Evolutionary conservation across 1,140 invertebrate genomes (phyloP).

Genomic region (Centruroides sculpturatus): DNA sequence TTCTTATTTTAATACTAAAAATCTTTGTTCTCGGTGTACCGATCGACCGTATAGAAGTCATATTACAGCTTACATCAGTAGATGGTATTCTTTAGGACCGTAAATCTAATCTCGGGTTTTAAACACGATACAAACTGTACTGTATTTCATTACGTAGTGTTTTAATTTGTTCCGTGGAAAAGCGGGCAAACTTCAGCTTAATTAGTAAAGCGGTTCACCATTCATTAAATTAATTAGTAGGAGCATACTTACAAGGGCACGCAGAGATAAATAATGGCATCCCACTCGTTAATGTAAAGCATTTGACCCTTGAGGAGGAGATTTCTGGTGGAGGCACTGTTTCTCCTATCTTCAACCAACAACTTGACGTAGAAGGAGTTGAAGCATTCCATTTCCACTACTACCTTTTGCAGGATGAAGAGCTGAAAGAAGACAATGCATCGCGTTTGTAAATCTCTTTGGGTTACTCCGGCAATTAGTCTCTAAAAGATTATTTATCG

Average conservation of each 20-base stretch:
- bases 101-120: too few species aligned
- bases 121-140: too few species aligned
- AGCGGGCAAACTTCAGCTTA: neutral
- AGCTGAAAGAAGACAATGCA: constrained; percentile 33
- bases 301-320: constrained; percentile 83
- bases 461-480: too few species aligned
- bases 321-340: constrained; percentile 15
- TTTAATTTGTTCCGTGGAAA: too few species aligned
- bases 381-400: constrained; percentile 51
- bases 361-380: constrained; percentile 1
- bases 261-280: constrained; percentile 88
- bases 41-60: too few species aligned
- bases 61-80: too few species aligned
- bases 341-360: constrained; percentile 16
- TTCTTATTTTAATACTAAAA: too few species aligned
- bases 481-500: too few species aligned
- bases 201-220: neutral
- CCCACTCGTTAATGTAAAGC: constrained; percentile 96
- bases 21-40: too few species aligned
- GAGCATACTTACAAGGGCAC: constrained; percentile 54
- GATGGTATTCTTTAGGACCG: too few species aligned
- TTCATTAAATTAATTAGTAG: neutral
- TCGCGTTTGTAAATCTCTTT: too few species aligned
- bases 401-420: constrained; percentile 50
- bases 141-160: too few species aligned